phyloP scores from a whole-genome alignment of 2,113 vertebrate species.

The Willisornis vidua region DNA sequence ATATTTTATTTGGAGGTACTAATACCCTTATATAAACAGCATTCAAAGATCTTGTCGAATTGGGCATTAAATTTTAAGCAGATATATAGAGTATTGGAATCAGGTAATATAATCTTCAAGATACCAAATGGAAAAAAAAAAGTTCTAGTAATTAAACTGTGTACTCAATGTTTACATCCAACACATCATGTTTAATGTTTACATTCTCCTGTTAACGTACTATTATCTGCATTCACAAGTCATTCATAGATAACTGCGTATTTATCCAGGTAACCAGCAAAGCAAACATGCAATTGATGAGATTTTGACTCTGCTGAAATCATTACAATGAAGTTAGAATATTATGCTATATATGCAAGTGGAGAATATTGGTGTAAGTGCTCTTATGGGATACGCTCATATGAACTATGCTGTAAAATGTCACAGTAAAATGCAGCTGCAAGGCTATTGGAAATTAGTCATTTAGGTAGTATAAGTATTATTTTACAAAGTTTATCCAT shows the following conservation, averaged over 20 bases:
- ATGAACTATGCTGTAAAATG: slow-evolving; percentile 22
- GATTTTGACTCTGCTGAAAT: neutral
- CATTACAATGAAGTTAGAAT: neutral
- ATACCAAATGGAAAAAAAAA: neutral
- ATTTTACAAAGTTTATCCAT: neutral
- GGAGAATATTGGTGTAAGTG: neutral
- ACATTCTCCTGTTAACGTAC: neutral
- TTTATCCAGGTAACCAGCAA: slow-evolving; percentile 8
- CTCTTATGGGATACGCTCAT: neutral
- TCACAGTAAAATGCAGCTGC: slow-evolving; percentile 27
- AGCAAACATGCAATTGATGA: neutral
- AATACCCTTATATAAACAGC: neutral
- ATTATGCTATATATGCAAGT: neutral
- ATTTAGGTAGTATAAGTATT: slow-evolving; percentile 32
- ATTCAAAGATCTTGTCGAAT: neutral
- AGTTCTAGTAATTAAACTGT: neutral
- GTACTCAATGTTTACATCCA: neutral
- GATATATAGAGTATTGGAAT: neutral
- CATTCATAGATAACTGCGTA: neutral
- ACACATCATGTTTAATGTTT: neutral
- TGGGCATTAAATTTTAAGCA: neutral
- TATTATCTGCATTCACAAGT: neutral
- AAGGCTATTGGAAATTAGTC: slow-evolving; percentile 23
- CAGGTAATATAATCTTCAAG: neutral
- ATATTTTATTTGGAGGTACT: neutral